Evolutionary conservation across 2,797 vertebrate species (phyloP).

Genomic region (Kryptolebias ocellatus): DNA sequence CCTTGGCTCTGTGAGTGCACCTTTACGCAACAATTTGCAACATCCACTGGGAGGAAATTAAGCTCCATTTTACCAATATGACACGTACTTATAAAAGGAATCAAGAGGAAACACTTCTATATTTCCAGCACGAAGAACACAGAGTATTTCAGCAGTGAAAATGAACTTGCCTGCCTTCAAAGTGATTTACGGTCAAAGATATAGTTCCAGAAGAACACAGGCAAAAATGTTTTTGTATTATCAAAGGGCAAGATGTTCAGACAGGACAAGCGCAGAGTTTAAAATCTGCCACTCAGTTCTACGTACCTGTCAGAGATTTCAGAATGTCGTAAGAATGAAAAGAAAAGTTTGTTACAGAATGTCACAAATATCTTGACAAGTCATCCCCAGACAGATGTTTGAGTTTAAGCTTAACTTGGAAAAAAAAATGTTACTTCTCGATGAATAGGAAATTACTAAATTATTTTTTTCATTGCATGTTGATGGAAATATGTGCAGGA

Average conservation of each 20-base stretch:
- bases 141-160: neutral
- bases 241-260: neutral
- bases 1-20: neutral
- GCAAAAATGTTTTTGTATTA: neutral
- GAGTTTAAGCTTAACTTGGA: neutral
- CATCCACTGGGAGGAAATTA: neutral
- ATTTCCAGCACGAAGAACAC: neutral
- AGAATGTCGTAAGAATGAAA: neutral
- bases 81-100: neutral
- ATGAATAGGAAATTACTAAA: neutral
- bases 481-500: too few species aligned
- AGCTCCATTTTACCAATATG: neutral
- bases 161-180: neutral
- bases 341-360: neutral
- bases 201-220: neutral
- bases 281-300: neutral
- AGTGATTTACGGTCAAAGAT: neutral
- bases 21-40: neutral
- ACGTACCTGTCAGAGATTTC: neutral
- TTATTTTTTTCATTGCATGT: neutral
- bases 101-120: neutral
- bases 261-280: neutral
- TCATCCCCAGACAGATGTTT: neutral
- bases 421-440: neutral
- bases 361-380: neutral